Conservation (phyloP, 64 coral and sea anemone genomes). For the Acropora yongei region DNA sequence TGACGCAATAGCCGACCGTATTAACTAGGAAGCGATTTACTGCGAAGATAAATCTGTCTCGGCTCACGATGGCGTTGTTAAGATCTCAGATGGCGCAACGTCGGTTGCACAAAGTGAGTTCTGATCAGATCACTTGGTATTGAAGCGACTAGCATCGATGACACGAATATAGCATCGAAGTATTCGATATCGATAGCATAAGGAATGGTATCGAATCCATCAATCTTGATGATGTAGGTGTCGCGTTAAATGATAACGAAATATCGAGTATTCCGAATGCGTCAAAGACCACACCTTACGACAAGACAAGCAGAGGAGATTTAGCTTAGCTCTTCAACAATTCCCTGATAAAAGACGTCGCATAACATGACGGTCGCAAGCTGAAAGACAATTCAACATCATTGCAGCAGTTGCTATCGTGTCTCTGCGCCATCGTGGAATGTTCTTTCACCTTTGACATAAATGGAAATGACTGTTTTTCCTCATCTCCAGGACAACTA, state of each 20-base stretch:
- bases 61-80: no score
- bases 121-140: not conserved
- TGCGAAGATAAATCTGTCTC: no score
- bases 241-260: not conserved
- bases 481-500: not conserved
- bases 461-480: not conserved
- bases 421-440: not conserved
- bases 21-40: no score
- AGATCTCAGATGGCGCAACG: no score
- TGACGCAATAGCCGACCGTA: no score
- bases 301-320: no score
- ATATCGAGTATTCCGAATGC: not conserved
- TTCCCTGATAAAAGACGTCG: conserved; percentile 81
- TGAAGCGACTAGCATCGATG: not conserved
- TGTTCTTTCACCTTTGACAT: not conserved
- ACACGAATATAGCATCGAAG: no score
- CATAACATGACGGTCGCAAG: conserved; percentile 79
- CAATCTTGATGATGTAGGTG: no score
- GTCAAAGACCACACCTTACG: not conserved
- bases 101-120: no score
- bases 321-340: conserved; percentile 75
- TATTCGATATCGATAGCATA: no score
- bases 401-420: not conserved
- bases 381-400: conserved; percentile 77
- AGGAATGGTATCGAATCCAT: no score